These are phyloP conservation scores for Pararge aegeria DNA, from an alignment of 1,140 invertebrate genomes.

Conservation along the genomic window DNA sequence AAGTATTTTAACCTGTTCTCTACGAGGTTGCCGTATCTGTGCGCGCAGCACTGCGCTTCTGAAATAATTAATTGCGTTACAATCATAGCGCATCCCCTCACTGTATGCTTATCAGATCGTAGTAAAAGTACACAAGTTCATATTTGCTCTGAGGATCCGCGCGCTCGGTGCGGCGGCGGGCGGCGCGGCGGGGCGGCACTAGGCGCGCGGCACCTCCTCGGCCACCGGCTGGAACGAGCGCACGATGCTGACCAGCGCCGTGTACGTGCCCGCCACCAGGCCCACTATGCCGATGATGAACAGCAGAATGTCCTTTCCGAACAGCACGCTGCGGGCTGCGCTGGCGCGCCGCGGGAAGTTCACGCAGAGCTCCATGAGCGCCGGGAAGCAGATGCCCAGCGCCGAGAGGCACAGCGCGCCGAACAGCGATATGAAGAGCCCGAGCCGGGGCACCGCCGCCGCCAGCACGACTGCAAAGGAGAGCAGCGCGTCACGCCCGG, in stretches of 20 bases:
- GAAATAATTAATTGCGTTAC: no score
- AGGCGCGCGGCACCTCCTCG: not conserved
- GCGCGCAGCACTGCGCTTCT: no score
- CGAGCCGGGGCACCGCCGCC: conserved; percentile 88
- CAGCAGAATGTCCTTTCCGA: conserved; percentile 81
- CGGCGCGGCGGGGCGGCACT: no score
- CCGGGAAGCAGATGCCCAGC: conserved; percentile 93
- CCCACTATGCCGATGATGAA: conserved; percentile 84
- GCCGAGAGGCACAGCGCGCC: conserved; percentile 93
- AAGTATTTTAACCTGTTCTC: no score
- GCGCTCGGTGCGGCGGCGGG: no score
- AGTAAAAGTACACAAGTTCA: no score
- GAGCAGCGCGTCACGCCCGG: not conserved
- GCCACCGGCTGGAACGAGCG: conserved; percentile 34
- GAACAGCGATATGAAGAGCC: conserved; percentile 93
- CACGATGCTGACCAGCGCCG: conserved; percentile 83
- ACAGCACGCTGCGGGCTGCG: conserved; percentile 55
- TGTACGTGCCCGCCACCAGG: conserved; percentile 85
- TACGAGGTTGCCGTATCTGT: no score
- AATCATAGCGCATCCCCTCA: no score
- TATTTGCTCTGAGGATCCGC: no score
- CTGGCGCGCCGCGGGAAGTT: conserved; percentile 63
- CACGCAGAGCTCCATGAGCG: conserved; percentile 87
- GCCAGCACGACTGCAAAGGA: conserved; percentile 86
- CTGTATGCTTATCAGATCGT: no score